Percentiles rank a stretch among this genome's conserved stretches.
phyloP scores from a whole-genome alignment of 2,888 invertebrate genomes.

The Caenorhabditis japonica region DNA sequence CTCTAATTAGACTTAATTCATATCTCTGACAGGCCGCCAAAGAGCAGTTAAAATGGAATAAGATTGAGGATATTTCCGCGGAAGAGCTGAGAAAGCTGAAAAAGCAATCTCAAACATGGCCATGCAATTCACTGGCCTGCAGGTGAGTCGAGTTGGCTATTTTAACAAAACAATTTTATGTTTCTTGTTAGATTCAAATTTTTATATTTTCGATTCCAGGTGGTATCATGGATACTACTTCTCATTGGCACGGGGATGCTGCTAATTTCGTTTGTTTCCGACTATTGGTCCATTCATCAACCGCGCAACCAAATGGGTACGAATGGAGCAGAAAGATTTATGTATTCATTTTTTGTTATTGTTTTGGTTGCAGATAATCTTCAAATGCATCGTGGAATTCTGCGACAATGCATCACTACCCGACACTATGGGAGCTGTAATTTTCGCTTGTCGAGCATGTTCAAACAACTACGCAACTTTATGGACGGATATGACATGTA shows the following conservation, averaged over 20 bases:
- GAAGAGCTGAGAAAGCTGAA: not conserved
- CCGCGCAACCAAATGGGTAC: slow-evolving; percentile 55
- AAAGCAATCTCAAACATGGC: slow-evolving; percentile 32
- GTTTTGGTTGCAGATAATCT: slow-evolving; percentile 53
- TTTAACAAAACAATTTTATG: not conserved
- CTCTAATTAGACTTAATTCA: slow-evolving; percentile 29
- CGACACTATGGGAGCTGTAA: slow-evolving; percentile 50
- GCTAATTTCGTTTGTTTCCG: slow-evolving; percentile 51
- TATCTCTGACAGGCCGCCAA: slow-evolving; percentile 2
- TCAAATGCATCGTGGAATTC: slow-evolving; percentile 55
- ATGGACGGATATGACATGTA: slow-evolving; percentile 56
- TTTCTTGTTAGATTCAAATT: not conserved
- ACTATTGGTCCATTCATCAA: slow-evolving; percentile 60
- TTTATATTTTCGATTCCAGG: no score
- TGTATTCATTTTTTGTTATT: not conserved
- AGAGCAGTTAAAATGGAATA: not conserved
- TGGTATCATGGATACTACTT: slow-evolving; percentile 56
- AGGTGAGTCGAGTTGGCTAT: slow-evolving; percentile 27
- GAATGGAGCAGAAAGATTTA: no score
- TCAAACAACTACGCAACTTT: slow-evolving; percentile 50
- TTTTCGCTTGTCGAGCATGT: slow-evolving; percentile 53
- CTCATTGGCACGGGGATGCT: slow-evolving; percentile 58
- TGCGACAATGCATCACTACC: slow-evolving; percentile 58
- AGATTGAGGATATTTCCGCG: not conserved
- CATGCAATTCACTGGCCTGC: slow-evolving; percentile 58